A percentile compares a stretch with the other conserved stretches of the same genome.
phyloP scores from a whole-genome alignment of 2,888 invertebrate species.

The Serrognathus titanus region DNA sequence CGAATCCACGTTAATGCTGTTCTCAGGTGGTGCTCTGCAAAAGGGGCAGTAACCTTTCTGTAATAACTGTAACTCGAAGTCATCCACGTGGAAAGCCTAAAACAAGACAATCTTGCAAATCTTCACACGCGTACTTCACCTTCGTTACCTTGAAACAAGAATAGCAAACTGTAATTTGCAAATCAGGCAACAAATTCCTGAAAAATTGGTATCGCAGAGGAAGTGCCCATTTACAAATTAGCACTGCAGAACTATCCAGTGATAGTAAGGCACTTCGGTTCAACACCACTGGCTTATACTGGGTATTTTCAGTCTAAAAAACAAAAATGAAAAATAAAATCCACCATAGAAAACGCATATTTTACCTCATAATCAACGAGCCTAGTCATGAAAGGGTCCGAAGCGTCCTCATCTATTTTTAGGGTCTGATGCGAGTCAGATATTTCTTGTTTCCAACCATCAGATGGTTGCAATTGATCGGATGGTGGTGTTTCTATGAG shows the following conservation, averaged over 20 bases:
- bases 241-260: conserved; percentile 76
- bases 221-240: conserved; percentile 72
- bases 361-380: conserved; percentile 38
- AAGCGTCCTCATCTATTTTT: conserved; percentile 53
- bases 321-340: conserved; percentile 4
- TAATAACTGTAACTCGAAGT: conserved; percentile 89
- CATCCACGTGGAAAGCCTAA: conserved; percentile 94
- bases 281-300: conserved; percentile 53
- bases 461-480: conserved; percentile 48
- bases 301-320: conserved; percentile 30
- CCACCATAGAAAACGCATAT: neutral
- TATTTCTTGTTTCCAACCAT: conserved; percentile 50
- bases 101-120: conserved; percentile 8
- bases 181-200: conserved; percentile 88
- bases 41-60: conserved; percentile 92
- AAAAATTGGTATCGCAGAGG: conserved; percentile 77
- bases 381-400: conserved; percentile 71
- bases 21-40: conserved; percentile 63
- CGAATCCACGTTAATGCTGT: conserved; percentile 23
- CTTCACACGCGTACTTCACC: neutral
- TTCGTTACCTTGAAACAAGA: conserved; percentile 79
- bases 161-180: conserved; percentile 82
- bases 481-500: conserved; percentile 72
- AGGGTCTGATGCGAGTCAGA: conserved; percentile 57
- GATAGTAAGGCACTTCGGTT: conserved; percentile 67